Evolutionary conservation across 2,888 invertebrate genomes (phyloP).

Genomic region (Nebria salina): DNA sequence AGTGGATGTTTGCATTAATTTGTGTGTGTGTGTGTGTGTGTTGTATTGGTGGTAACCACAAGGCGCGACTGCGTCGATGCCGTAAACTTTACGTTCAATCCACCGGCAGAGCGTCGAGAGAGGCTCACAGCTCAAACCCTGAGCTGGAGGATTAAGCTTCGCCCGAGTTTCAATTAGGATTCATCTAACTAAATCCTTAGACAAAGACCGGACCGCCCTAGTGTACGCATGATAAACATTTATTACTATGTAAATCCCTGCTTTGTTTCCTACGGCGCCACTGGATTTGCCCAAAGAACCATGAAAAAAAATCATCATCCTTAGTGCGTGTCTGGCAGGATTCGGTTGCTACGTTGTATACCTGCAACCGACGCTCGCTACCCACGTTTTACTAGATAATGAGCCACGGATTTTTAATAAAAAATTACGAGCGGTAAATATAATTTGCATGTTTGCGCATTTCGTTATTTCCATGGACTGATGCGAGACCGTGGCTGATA

Average conservation of each 20-base stretch:
- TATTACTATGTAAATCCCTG: conserved; percentile 48
- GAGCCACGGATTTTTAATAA: conserved; percentile 31
- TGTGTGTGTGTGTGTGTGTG: background rate
- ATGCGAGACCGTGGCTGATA: background rate
- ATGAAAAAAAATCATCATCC: conserved; percentile 26
- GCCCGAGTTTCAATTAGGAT: conserved; percentile 47
- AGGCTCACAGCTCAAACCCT: background rate
- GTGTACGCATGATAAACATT: conserved; percentile 47
- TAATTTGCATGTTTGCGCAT: conserved; percentile 40
- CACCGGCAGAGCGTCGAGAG: background rate
- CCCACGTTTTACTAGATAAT: conserved; percentile 15
- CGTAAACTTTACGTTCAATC: background rate
- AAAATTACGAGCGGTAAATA: conserved; percentile 38
- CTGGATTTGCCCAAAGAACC: conserved; percentile 36
- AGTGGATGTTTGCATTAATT: background rate
- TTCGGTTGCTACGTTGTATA: conserved; percentile 9
- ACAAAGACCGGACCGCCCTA: conserved; percentile 44
- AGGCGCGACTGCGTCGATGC: background rate
- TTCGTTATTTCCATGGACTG: background rate
- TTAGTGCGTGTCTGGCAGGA: background rate
- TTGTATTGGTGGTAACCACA: background rate
- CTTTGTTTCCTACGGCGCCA: conserved; percentile 44
- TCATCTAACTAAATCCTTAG: conserved; percentile 48
- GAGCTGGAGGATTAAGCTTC: conserved; percentile 35
- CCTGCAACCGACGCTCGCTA: conserved; percentile 19